Percentiles rank a stretch among this genome's conserved stretches.
phyloP scores from a whole-genome alignment of 2,797 vertebrate species.

The Hypotaenidia philippensis region DNA sequence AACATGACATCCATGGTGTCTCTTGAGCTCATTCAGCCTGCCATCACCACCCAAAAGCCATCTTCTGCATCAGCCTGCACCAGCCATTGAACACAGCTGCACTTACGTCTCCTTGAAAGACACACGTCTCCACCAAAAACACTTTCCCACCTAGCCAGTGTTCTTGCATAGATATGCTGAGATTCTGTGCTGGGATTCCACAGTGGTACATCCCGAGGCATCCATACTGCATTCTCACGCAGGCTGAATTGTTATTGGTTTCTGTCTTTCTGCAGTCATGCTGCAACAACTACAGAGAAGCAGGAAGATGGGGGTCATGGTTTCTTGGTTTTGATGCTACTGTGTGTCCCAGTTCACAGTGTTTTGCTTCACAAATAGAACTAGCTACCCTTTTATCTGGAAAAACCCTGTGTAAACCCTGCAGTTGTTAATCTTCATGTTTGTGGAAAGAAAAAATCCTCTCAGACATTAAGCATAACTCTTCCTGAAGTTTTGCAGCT shows the following conservation, averaged over 20 bases:
- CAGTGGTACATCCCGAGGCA: neutral
- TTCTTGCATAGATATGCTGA: too few relatives aligned
- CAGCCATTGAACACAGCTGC: neutral
- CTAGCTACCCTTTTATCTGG: neutral
- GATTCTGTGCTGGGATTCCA: neutral
- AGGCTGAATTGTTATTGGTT: neutral
- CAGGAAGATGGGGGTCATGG: neutral
- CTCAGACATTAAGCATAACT: neutral
- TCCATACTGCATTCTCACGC: neutral
- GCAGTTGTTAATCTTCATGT: neutral
- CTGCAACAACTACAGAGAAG: neutral
- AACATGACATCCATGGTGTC: fast-evolving
- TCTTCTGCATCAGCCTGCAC: neutral
- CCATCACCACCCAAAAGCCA: neutral
- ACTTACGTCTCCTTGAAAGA: neutral
- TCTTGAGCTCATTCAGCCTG: neutral
- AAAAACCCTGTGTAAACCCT: neutral
- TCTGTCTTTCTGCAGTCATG: neutral
- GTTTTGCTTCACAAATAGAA: neutral
- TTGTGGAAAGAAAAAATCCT: neutral
- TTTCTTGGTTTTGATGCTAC: neutral
- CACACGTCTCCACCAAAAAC: neutral
- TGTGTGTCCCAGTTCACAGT: neutral
- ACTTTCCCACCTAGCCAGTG: neutral
- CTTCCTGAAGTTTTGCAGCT: neutral